These are phyloP conservation scores for Subanguina moxae DNA, from an alignment of 1,140 invertebrate species.

Conservation along the genomic window DNA sequence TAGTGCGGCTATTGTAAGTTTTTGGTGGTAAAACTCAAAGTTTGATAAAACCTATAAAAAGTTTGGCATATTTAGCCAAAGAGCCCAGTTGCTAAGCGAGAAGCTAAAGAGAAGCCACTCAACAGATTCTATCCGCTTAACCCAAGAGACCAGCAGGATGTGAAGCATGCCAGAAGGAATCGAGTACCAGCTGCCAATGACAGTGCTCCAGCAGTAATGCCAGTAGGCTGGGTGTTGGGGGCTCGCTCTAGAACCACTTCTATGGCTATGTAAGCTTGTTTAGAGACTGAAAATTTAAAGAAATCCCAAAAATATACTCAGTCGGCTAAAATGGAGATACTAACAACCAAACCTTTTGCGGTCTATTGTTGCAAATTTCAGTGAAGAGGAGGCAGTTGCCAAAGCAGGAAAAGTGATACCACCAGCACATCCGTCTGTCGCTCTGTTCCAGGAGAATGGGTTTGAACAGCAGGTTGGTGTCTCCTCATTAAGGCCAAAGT, in stretches of 20 bases:
- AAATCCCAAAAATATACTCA: too few relatives aligned
- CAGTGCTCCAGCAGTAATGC: slow-evolving; percentile 86
- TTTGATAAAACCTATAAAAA: too few relatives aligned
- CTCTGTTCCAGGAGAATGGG: slow-evolving; percentile 80
- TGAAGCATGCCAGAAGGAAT: slow-evolving; percentile 14
- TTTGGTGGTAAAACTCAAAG: background rate
- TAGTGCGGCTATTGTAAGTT: slow-evolving; percentile 48
- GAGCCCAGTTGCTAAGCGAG: slow-evolving; percentile 50
- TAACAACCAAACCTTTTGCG: too few relatives aligned
- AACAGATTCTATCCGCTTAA: slow-evolving; percentile 83
- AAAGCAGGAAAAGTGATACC: slow-evolving; percentile 3
- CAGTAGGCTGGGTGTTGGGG: slow-evolving; percentile 95
- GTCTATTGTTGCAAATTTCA: background rate
- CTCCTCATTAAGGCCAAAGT: too few relatives aligned
- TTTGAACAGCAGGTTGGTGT: slow-evolving; percentile 88
- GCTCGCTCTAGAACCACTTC: slow-evolving; percentile 72
- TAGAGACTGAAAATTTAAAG: background rate
- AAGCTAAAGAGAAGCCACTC: slow-evolving; percentile 62
- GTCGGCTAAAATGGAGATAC: too few relatives aligned
- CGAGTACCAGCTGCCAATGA: background rate
- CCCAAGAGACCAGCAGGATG: slow-evolving; percentile 2
- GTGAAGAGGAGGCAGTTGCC: slow-evolving; percentile 6
- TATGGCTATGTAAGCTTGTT: slow-evolving; percentile 53
- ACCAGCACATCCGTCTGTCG: slow-evolving; percentile 65
- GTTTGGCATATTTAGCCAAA: too few relatives aligned